Conservation (phyloP, 2,113 vertebrate genomes). For the Solenodon paradoxus region DNA sequence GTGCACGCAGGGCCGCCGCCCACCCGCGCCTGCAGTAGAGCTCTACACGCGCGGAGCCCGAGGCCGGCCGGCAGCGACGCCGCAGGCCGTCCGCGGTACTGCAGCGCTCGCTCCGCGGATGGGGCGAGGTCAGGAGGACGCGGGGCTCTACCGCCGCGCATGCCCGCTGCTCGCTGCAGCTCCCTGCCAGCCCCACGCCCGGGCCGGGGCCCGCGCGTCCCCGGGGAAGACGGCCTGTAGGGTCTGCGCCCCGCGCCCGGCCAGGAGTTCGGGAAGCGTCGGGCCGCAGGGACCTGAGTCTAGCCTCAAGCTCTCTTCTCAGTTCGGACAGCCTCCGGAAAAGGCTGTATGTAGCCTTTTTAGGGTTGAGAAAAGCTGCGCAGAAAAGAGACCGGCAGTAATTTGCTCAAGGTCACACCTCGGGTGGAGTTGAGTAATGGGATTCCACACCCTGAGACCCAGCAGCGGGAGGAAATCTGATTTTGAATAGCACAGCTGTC, state of each 20-base stretch:
- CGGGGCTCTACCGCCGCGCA: background rate
- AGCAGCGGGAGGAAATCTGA: background rate
- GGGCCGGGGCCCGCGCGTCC: no score
- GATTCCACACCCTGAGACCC: no score
- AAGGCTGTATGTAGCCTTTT: background rate
- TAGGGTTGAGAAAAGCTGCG: background rate
- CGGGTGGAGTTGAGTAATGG: background rate
- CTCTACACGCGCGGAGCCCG: background rate
- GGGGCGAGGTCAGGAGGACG: background rate
- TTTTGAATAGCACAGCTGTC: background rate
- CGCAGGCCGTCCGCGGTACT: background rate
- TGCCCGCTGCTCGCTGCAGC: background rate
- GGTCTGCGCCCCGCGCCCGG: no score
- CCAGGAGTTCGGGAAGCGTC: no score
- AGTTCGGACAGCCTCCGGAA: background rate
- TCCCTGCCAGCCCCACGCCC: rapidly evolving
- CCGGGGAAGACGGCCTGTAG: no score
- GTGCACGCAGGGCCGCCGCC: rapidly evolving
- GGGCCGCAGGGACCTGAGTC: background rate
- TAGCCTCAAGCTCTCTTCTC: background rate
- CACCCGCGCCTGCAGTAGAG: background rate
- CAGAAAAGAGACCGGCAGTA: background rate
- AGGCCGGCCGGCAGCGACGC: constrained; percentile 34
- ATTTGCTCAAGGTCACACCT: background rate
- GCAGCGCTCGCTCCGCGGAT: background rate